These are phyloP conservation scores for Falco concolor DNA, from an alignment of 2,797 vertebrate genomes.

Conservation along the genomic window DNA sequence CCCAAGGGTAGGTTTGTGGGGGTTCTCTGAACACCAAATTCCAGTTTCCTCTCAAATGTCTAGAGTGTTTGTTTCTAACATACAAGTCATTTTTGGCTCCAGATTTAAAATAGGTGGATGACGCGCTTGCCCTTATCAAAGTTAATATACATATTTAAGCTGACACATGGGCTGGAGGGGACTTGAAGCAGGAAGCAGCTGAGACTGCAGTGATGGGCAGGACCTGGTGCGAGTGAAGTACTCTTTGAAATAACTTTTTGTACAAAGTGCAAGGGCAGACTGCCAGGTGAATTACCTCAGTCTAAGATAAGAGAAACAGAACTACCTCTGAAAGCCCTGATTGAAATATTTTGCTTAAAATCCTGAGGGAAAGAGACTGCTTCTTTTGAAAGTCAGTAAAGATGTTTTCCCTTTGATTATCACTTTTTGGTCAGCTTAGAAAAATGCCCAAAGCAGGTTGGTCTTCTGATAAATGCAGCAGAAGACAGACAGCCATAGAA, in stretches of 20 bases:
- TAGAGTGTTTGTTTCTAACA: not conserved
- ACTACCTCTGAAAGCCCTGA: not conserved
- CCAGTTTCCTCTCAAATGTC: not conserved
- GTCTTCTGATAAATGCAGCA: not conserved
- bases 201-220: not conserved
- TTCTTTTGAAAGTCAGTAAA: not conserved
- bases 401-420: not conserved
- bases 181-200: slow-evolving; percentile 5
- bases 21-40: not conserved
- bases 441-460: not conserved
- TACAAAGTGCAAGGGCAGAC: not conserved
- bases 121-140: not conserved
- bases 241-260: not conserved
- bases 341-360: not conserved
- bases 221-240: not conserved
- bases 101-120: not conserved
- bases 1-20: not conserved
- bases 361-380: not conserved
- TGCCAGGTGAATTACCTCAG: slow-evolving; percentile 34
- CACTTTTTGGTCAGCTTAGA: not conserved
- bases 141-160: not conserved
- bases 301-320: slow-evolving; percentile 17
- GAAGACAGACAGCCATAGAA: not conserved
- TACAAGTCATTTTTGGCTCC: not conserved
- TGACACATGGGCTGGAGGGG: not conserved